Conservation (phyloP, 2,888 invertebrate genomes). For the Drosophila hamatofila region DNA sequence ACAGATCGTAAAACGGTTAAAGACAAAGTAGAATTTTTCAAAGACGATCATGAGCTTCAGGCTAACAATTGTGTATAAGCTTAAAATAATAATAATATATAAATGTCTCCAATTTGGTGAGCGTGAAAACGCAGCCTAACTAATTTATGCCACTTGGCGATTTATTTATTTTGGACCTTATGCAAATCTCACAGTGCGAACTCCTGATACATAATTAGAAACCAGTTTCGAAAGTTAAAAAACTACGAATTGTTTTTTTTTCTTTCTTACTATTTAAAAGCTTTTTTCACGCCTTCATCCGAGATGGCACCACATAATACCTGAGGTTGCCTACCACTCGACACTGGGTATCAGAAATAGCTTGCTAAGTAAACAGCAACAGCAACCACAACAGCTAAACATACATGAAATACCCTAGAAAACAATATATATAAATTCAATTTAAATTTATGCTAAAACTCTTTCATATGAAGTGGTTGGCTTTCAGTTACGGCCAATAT, state of each 20-base stretch:
- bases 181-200: slow-evolving; percentile 9
- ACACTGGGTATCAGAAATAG: slow-evolving; percentile 16
- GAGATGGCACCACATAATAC: slow-evolving; percentile 1
- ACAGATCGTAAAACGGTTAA: not conserved
- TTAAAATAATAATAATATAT: no score
- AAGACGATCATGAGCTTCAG: no score
- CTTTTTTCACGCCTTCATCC: slow-evolving; percentile 11
- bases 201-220: slow-evolving; percentile 25
- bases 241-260: not conserved
- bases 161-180: not conserved
- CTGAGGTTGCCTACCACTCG: slow-evolving; percentile 26
- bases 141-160: not conserved
- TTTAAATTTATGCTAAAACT: slow-evolving; percentile 7
- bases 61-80: not conserved
- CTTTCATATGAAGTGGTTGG: slow-evolving; percentile 1
- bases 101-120: not conserved
- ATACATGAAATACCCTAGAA: not conserved
- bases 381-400: slow-evolving; percentile 3
- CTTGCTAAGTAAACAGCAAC: slow-evolving; percentile 21
- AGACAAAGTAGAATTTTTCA: no score
- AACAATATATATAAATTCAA: slow-evolving; percentile 13
- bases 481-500: slow-evolving; percentile 15
- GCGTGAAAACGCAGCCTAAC: not conserved
- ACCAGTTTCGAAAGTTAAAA: slow-evolving; percentile 30
- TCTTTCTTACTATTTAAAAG: not conserved